phyloP scores from a whole-genome alignment of 1,140 invertebrate genomes.

The Papilio polyxenes region DNA sequence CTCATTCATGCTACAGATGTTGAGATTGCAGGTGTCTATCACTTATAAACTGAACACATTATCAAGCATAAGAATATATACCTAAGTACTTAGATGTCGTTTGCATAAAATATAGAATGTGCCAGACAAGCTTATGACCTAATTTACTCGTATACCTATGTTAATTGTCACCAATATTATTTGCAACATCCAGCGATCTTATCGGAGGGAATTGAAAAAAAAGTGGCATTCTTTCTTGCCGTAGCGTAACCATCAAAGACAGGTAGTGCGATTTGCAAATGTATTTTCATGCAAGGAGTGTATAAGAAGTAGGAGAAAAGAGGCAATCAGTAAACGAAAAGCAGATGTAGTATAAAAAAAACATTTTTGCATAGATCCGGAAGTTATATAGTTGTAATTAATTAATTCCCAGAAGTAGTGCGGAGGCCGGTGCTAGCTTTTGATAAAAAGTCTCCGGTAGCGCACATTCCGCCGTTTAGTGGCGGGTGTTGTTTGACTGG shows the following conservation, averaged over 20 bases:
- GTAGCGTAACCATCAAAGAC: background rate
- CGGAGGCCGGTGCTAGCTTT: background rate
- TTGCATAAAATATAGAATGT: too few relatives aligned
- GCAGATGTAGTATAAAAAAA: background rate
- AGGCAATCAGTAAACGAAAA: background rate
- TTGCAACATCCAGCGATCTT: too few relatives aligned
- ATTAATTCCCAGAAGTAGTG: background rate
- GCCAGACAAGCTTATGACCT: too few relatives aligned
- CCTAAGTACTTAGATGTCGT: too few relatives aligned
- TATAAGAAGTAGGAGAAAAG: background rate
- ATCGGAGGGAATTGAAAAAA: too few relatives aligned
- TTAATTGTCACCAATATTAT: too few relatives aligned
- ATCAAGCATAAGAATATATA: too few relatives aligned
- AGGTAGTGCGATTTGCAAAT: background rate
- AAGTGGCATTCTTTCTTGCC: background rate
- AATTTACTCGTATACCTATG: too few relatives aligned
- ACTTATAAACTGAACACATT: too few relatives aligned
- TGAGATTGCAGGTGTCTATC: too few relatives aligned
- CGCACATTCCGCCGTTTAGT: background rate
- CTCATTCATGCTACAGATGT: too few relatives aligned
- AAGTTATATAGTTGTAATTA: constrained; percentile 5
- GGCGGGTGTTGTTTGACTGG: background rate
- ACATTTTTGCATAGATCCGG: background rate
- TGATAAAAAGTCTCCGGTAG: constrained; percentile 22
- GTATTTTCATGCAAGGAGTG: background rate